Base-by-base conservation (phyloP, 2,113 vertebrate species). In the Elephas maximus region DNA sequence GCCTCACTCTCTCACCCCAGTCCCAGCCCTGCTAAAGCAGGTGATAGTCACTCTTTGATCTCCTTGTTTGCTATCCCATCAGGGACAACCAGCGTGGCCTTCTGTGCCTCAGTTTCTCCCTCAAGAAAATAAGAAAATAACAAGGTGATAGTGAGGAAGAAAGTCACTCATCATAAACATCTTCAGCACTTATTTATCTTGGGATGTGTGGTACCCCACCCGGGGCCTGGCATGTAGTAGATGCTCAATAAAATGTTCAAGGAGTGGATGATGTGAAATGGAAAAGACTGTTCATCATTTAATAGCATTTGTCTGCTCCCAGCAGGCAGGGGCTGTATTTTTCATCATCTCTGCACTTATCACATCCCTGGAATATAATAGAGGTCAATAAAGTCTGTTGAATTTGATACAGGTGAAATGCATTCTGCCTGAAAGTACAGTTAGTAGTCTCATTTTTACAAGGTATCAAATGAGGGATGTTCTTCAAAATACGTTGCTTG, bases 401-500 rank as follows among this genome's bases (percentile, higher is more conserved):
- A 45, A 65, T 82, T 78, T 45, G 33, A 41, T 5, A 41, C 28
- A 90, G 30, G 41, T 21, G 11, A 65, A 81, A 41, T 4, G 20
- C 62, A 51, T 28, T 82, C 57, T 15, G 3, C 76, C 62, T 45
- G 26, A 87, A 92, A 45, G 33, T 79, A 5, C 83, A 90, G 37
- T 86, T 24, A 9, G 2, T 57, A 76, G 60, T 90, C 67, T 37
- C 37, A 37, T 37, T 28, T 69, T 92, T 62, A 63, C 41, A 57
- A 69, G 57, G 28, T 5, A 20, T 44, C 76, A 90, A 51, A 33
- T 41, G 24, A 74, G 44, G 24, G 6, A 17, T 18, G 12, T 20
- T 94, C 77, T 94, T 63, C 48, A 93, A 92, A 90, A 71, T 80
- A 79, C 9, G 83, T 63, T 33, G 9, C 44, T 81, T 69, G 89